These are phyloP conservation scores for Hydra vulgaris DNA, from an alignment of 30 jellyfish, hydroid and myxozoan genomes.

Conservation along the genomic window DNA sequence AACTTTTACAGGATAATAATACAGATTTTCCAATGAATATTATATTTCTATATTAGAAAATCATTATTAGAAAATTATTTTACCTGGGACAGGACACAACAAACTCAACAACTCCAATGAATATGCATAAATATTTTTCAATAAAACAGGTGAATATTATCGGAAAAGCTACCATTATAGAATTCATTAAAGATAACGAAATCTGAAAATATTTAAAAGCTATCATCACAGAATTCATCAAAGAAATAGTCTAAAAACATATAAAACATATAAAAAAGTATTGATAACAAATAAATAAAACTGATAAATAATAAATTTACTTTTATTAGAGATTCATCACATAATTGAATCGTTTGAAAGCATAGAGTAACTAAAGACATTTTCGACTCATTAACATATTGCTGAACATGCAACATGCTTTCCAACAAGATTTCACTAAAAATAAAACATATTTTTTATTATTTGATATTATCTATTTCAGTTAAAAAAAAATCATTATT, in stretches of 20 bases:
- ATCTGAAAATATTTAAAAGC: neutral
- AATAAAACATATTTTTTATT: too few species aligned
- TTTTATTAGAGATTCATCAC: conserved; percentile 1
- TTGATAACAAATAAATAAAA: neutral
- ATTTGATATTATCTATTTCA: neutral
- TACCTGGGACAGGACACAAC: neutral
- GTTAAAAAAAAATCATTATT: too few species aligned
- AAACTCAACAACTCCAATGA: neutral
- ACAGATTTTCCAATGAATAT: too few species aligned
- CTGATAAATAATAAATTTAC: too few species aligned
- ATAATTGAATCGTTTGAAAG: neutral
- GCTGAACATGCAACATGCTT: conserved; percentile 3
- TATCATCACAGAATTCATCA: neutral
- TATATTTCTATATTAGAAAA: too few species aligned
- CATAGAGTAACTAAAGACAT: neutral
- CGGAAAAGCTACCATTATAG: neutral
- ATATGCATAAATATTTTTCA: neutral
- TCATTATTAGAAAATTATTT: neutral
- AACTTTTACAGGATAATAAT: too few species aligned
- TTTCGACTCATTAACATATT: neutral
- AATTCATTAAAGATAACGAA: neutral
- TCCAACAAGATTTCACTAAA: conserved; percentile 5
- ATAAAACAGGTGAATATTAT: neutral
- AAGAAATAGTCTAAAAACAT: neutral
- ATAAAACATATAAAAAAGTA: too few species aligned